Evolutionary conservation across 2,113 vertebrate species (phyloP).

Genomic region (Podarcis cretensis): DNA sequence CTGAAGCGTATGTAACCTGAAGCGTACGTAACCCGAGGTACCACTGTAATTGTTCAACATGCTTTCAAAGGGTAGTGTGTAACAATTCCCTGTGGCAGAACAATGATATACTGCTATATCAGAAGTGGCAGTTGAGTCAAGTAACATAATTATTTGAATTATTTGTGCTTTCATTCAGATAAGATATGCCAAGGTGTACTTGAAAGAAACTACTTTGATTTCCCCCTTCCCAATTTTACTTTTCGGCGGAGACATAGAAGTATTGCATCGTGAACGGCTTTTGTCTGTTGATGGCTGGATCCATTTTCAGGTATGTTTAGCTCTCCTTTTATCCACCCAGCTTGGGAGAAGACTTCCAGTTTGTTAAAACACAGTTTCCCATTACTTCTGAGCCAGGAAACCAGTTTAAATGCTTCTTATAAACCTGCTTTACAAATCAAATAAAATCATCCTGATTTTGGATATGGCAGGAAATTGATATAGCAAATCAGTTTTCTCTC

Average conservation of each 20-base stretch:
- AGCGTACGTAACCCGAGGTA: too few species aligned
- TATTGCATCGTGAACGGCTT: slow-evolving; percentile 93
- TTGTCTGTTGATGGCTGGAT: slow-evolving; percentile 95
- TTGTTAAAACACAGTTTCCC: not conserved
- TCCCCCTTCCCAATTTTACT: slow-evolving; percentile 93
- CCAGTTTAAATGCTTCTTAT: not conserved
- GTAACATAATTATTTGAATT: not conserved
- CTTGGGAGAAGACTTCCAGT: not conserved
- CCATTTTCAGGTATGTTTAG: slow-evolving; percentile 88
- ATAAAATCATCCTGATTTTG: not conserved
- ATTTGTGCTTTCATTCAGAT: slow-evolving; percentile 77
- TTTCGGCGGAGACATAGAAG: slow-evolving; percentile 95
- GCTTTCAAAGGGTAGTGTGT: not conserved
- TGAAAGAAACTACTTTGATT: slow-evolving; percentile 91
- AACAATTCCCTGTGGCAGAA: not conserved
- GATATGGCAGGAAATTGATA: not conserved
- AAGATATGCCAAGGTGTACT: slow-evolving; percentile 91
- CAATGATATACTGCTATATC: not conserved
- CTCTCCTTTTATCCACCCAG: not conserved
- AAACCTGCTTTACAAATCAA: not conserved
- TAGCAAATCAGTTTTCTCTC: not conserved
- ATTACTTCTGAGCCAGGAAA: not conserved
- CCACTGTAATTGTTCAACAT: not conserved
- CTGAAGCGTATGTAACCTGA: too few species aligned
- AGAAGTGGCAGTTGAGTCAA: not conserved